Evolutionary conservation across 1,140 invertebrate genomes (phyloP).

Genomic region (Drosophila malerkotliana): DNA sequence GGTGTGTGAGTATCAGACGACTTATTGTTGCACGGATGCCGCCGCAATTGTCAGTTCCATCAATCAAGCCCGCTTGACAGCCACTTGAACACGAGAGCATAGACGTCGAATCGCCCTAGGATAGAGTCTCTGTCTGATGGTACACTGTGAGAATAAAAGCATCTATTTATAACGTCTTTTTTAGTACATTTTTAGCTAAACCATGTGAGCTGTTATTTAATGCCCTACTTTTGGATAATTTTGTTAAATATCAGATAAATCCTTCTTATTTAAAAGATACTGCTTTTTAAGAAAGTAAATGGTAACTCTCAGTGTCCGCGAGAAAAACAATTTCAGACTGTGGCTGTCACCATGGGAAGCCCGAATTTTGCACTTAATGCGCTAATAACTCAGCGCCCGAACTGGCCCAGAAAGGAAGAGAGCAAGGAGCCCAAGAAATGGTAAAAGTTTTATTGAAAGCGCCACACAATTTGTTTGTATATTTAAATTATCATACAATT

Average conservation of each 20-base stretch:
- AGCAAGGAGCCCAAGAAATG: slow-evolving; percentile 59
- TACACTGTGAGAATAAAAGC: neutral
- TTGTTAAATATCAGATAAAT: too few species aligned
- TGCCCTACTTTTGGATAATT: too few species aligned
- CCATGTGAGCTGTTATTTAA: too few species aligned
- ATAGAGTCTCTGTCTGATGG: neutral
- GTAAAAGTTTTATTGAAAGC: slow-evolving; percentile 81
- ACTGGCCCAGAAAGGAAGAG: slow-evolving; percentile 4
- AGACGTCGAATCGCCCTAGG: slow-evolving; percentile 9
- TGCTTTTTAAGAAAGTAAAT: neutral
- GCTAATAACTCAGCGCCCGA: slow-evolving; percentile 71
- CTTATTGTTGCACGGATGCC: slow-evolving; percentile 47
- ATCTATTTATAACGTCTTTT: neutral
- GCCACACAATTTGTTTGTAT: slow-evolving; percentile 82
- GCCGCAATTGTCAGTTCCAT: slow-evolving; percentile 75
- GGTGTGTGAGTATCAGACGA: slow-evolving; percentile 27
- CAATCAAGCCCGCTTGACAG: slow-evolving; percentile 64
- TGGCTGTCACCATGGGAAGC: slow-evolving; percentile 28
- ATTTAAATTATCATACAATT: slow-evolving; percentile 82
- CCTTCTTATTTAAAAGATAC: too few species aligned
- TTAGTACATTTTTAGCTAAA: too few species aligned
- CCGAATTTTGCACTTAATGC: slow-evolving; percentile 65
- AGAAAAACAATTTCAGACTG: slow-evolving; percentile 38
- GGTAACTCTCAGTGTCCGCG: neutral
- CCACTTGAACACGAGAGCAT: slow-evolving; percentile 36